These are phyloP conservation scores for Coracias cyanogaster DNA, from an alignment of 2,797 vertebrate species.

Conservation along the genomic window DNA sequence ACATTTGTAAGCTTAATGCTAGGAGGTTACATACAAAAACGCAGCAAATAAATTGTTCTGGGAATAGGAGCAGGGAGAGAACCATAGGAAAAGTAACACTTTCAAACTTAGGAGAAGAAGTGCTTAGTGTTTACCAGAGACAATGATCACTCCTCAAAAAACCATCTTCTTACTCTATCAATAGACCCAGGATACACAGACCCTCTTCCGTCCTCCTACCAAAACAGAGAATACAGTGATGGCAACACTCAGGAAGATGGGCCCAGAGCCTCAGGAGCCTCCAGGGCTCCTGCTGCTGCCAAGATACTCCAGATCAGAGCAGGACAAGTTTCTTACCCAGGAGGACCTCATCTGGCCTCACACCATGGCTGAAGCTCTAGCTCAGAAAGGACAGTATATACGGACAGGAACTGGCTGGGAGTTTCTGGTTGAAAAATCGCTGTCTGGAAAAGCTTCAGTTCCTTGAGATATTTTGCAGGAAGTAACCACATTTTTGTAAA, in stretches of 20 bases:
- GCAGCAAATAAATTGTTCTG: slow-evolving; percentile 14
- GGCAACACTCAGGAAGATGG: not conserved
- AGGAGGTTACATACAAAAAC: not conserved
- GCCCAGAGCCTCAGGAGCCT: not conserved
- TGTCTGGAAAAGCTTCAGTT: not conserved
- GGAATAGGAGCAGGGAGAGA: not conserved
- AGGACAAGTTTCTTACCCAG: not conserved
- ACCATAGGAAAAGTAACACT: not conserved
- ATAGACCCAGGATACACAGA: not conserved
- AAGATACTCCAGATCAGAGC: not conserved
- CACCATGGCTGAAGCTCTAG: not conserved
- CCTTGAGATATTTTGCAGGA: not conserved
- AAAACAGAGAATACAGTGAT: not conserved
- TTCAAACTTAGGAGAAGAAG: not conserved
- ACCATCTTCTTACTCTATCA: not conserved
- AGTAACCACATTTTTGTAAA: not conserved
- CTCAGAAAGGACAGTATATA: not conserved
- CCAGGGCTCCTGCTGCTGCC: not conserved
- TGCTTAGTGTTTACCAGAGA: not conserved
- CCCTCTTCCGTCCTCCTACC: not conserved
- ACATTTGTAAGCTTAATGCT: slow-evolving; percentile 19
- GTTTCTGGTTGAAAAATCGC: not conserved
- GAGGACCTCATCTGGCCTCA: not conserved
- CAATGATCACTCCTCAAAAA: not conserved
- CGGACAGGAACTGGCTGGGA: not conserved